These are phyloP conservation scores for Myiozetetes cayanensis DNA, from an alignment of 2,113 vertebrate genomes.

Conservation along the genomic window DNA sequence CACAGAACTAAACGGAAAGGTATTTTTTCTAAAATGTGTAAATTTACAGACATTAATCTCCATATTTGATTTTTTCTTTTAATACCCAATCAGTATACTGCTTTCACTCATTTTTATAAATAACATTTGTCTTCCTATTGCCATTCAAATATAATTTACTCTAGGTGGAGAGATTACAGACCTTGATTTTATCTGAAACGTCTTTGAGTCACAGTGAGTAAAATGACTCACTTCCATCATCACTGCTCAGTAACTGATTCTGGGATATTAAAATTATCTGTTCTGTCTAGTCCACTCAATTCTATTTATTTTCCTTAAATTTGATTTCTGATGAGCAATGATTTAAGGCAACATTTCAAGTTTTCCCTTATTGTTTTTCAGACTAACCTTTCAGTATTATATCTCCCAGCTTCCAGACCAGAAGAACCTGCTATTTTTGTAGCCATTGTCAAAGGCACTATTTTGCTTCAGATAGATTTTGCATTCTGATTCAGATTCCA, in stretches of 20 bases:
- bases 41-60: slow-evolving; percentile 38
- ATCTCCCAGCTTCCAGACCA: background rate
- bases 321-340: background rate
- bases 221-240: slow-evolving; percentile 60
- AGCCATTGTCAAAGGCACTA: background rate
- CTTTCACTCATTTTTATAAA: slow-evolving; percentile 62
- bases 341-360: background rate
- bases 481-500: background rate
- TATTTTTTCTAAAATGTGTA: background rate
- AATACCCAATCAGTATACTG: slow-evolving; percentile 18
- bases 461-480: background rate
- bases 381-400: background rate
- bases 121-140: slow-evolving; percentile 58
- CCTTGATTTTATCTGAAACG: slow-evolving; percentile 24
- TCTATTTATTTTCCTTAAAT: slow-evolving; percentile 15
- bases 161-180: slow-evolving; percentile 39
- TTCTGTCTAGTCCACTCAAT: slow-evolving; percentile 1
- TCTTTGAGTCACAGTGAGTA: slow-evolving; percentile 53
- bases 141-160: slow-evolving; percentile 60
- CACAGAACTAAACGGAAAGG: background rate
- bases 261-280: slow-evolving; percentile 34
- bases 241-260: background rate
- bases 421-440: background rate
- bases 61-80: background rate
- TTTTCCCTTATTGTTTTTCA: background rate